These are phyloP conservation scores for Mus spicilegus DNA, from an alignment of 2,113 vertebrate species.

Conservation along the genomic window DNA sequence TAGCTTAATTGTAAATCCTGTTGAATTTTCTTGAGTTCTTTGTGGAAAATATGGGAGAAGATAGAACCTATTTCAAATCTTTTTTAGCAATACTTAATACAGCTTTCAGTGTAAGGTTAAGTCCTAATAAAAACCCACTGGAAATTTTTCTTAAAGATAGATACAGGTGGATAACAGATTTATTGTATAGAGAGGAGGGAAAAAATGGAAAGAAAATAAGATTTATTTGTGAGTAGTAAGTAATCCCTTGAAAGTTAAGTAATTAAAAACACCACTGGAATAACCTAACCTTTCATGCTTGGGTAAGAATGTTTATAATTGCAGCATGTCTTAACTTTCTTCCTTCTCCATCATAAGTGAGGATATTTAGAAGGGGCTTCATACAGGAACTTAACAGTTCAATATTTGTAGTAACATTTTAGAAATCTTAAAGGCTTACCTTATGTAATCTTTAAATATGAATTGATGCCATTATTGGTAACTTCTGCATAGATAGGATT, in stretches of 20 bases:
- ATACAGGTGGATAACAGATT: constrained; percentile 5
- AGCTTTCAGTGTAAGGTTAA: constrained; percentile 50
- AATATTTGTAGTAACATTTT: constrained; percentile 44
- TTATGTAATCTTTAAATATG: constrained; percentile 27
- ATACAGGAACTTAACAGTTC: constrained; percentile 28
- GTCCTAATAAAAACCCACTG: constrained; percentile 33
- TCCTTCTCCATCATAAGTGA: constrained; percentile 35
- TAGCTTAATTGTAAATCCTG: constrained; percentile 38
- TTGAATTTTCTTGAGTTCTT: constrained; percentile 51
- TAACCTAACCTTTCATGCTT: constrained; percentile 24
- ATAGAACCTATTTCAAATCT: neutral
- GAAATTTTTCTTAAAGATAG: constrained; percentile 2
- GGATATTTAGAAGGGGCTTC: constrained; percentile 30
- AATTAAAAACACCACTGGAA: constrained; percentile 45
- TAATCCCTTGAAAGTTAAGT: constrained; percentile 63
- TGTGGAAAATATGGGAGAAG: constrained; percentile 50
- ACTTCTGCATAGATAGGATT: constrained; percentile 46
- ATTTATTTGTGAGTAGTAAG: constrained; percentile 66
- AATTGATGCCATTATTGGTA: constrained; percentile 46
- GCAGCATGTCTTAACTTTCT: constrained; percentile 45
- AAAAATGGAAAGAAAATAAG: constrained; percentile 46
- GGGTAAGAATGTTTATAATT: constrained; percentile 56
- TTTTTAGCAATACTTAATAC: constrained; percentile 36
- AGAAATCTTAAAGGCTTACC: constrained; percentile 42
- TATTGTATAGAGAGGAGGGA: constrained; percentile 26